Evolutionary conservation across 2,888 invertebrate species (phyloP), one percentile per base, ranked within the genome.

Genomic region (Drosophila monieri): DNA sequence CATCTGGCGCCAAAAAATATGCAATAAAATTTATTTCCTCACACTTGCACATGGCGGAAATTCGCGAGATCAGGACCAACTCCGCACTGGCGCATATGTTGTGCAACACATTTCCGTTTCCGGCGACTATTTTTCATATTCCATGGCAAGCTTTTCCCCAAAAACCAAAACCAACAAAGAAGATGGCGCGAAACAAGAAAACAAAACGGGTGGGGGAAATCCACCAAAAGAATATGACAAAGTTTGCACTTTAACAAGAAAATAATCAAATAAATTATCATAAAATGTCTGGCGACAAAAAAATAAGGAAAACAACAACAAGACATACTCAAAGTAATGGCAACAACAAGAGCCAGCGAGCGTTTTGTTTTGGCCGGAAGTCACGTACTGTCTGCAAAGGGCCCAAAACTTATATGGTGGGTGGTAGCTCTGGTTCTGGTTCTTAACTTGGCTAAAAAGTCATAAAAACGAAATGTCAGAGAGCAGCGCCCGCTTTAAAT

Each of bases 161-260:
- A 73, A 70, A 74, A 27, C 21, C 21, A 23, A 23, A 71, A 46
- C 53, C 59, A 74, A 59, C 57, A 65, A 69, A 55, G 58, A 70
- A 37, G 32, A 68, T 65, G 46, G 60, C 64, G 51, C 47, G 64
- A 58, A 77, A 39, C 30, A 51, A 48, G 55, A 44, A 52, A 58
- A 71, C 18, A 49, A 44, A 51, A 58, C 54, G 10, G 21, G 30
- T 9, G 10, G 41, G 35, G 23, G 37, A 23, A 25, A 14, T 27
- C 49, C 55, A 53, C 25, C 51, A 41, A 59, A 51, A 48, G 56
- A 75, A 85, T 73, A 74, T 81, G 83, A 83, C 80, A 88, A 84
- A 88, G 88, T 84, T 88, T 88, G 88, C 83, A 85, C 83, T 84
- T 88, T 84, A 88, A 84, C 85, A 84, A 85, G 84, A 88, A 84